phyloP scores from a whole-genome alignment of 2,113 vertebrate genomes.

The Anarhynchus alexandrinus region DNA sequence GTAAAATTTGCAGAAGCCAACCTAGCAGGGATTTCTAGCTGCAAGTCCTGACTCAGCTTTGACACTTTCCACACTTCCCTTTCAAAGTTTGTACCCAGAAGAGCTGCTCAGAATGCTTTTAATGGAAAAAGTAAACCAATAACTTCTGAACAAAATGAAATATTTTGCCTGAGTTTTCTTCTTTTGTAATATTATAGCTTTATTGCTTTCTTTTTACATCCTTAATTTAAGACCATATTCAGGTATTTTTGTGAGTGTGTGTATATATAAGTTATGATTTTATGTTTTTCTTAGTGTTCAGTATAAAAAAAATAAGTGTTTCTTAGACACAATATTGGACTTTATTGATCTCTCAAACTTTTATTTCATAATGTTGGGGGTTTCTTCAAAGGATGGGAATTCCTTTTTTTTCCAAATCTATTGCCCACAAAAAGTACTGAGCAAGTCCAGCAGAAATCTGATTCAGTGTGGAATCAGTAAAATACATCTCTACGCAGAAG shows the following conservation, averaged over 20 bases:
- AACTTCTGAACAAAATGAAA: not conserved
- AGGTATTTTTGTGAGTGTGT: not conserved
- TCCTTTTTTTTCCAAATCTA: not conserved
- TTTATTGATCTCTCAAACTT: not conserved
- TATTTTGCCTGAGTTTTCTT: not conserved
- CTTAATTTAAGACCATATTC: not conserved
- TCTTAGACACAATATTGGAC: not conserved
- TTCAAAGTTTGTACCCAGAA: not conserved
- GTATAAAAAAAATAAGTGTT: not conserved
- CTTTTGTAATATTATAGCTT: not conserved
- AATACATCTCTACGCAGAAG: not conserved
- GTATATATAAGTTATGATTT: not conserved
- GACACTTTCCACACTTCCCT: not conserved
- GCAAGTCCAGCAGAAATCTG: not conserved
- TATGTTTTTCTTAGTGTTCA: not conserved
- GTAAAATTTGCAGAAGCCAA: not conserved
- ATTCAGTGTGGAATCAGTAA: not conserved
- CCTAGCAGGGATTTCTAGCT: too few species aligned
- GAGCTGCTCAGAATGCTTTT: not conserved
- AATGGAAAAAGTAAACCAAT: not conserved
- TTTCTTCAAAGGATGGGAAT: not conserved
- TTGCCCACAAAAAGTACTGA: not conserved
- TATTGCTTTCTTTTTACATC: not conserved
- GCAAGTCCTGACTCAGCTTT: not conserved
- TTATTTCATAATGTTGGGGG: not conserved